Evolutionary conservation across 2,113 vertebrate species (phyloP).

Genomic region (Hemicordylus capensis): DNA sequence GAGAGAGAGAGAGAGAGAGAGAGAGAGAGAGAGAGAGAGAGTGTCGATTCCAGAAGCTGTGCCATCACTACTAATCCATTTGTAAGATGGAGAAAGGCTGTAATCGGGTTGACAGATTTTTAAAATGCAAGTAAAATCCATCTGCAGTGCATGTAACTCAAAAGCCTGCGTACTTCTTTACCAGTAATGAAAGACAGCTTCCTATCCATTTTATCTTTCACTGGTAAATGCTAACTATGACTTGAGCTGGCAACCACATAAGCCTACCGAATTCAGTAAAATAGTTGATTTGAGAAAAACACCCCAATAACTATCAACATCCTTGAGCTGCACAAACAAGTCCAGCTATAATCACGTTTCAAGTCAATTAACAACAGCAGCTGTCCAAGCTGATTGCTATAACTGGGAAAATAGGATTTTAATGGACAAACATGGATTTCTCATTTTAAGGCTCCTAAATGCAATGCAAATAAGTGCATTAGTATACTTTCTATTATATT

Average conservation of each 20-base stretch:
- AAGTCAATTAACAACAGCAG: background rate
- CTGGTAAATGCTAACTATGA: background rate
- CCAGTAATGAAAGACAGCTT: background rate
- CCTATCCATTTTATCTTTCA: background rate
- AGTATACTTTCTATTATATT: background rate
- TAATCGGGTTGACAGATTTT: background rate
- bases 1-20: background rate
- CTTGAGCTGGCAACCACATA: background rate
- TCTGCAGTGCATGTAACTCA: background rate
- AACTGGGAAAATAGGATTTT: background rate
- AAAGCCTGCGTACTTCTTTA: background rate
- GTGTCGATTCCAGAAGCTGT: background rate
- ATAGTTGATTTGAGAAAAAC: background rate
- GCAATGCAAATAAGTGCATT: constrained; percentile 15
- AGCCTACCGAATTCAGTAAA: background rate
- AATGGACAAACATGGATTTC: constrained; percentile 10
- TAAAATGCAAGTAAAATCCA: background rate
- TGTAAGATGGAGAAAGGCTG: background rate
- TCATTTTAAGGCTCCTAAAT: constrained; percentile 20
- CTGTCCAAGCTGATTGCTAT: background rate
- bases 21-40: background rate
- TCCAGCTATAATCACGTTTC: background rate
- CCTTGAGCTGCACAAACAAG: background rate
- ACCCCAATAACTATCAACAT: background rate
- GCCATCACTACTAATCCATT: background rate